A percentile compares a stretch with the other conserved stretches of the same genome.
phyloP scores from a whole-genome alignment of 2,888 invertebrate genomes.

The Adela reaumurella region DNA sequence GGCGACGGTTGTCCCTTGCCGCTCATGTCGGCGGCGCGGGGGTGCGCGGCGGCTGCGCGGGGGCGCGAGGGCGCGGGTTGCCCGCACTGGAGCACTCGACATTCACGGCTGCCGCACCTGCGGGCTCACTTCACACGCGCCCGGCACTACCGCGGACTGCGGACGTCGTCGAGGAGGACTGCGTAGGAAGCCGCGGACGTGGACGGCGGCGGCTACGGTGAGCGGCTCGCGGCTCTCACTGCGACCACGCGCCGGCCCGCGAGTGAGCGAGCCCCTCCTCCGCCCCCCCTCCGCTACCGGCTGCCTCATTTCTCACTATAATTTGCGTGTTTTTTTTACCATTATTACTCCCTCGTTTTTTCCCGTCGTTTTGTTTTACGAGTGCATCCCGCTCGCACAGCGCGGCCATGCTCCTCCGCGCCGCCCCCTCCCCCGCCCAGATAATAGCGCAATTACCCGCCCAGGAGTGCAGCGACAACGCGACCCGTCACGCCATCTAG shows the following conservation, averaged over 20 bases:
- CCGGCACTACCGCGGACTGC: slow-evolving; percentile 9
- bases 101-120: slow-evolving; percentile 17
- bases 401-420: slow-evolving; percentile 48
- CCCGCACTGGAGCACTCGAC: slow-evolving; percentile 19
- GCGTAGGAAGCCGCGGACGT: neutral
- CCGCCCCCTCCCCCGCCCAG: slow-evolving; percentile 50
- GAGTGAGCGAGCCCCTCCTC: slow-evolving; percentile 27
- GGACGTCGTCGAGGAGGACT: slow-evolving; percentile 3
- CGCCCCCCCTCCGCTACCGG: slow-evolving; percentile 53
- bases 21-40: slow-evolving; percentile 35
- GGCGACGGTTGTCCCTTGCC: slow-evolving; percentile 50
- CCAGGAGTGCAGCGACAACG: slow-evolving; percentile 13
- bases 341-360: slow-evolving; percentile 53
- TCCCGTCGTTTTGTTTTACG: slow-evolving; percentile 45
- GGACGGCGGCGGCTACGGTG: slow-evolving; percentile 9
- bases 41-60: slow-evolving; percentile 19
- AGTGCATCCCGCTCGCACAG: slow-evolving; percentile 58
- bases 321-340: slow-evolving; percentile 56
- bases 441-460: slow-evolving; percentile 53
- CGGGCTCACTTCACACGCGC: slow-evolving; percentile 39
- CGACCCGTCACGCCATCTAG: slow-evolving; percentile 40
- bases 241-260: slow-evolving; percentile 2
- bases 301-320: slow-evolving; percentile 58
- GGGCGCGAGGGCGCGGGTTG: slow-evolving; percentile 18
- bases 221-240: slow-evolving; percentile 9